A percentile compares a stretch with the other conserved stretches of the same genome.
These are phyloP conservation scores for Cichladusa arquata DNA, from an alignment of 2,113 vertebrate species.

Conservation along the genomic window DNA sequence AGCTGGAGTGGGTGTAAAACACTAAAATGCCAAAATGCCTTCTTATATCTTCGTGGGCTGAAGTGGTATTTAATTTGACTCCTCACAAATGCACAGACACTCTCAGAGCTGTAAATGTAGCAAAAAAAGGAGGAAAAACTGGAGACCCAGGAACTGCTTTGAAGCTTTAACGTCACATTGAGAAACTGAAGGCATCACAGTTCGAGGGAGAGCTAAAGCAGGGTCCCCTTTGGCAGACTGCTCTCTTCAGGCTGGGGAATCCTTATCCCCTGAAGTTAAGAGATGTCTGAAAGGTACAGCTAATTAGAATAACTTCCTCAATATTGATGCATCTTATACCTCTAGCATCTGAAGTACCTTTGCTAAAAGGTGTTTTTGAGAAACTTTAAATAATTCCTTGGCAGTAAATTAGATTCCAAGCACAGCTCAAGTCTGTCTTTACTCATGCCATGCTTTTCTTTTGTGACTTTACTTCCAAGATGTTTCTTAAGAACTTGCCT, in stretches of 20 bases:
- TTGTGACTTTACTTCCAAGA: background rate
- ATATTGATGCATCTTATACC: background rate
- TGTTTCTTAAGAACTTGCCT: background rate
- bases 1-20: background rate
- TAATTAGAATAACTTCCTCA: background rate
- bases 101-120: background rate
- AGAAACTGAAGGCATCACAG: background rate
- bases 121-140: background rate
- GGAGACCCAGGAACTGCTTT: background rate
- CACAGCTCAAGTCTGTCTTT: background rate
- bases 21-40: background rate
- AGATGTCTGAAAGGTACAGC: background rate
- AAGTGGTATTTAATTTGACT: background rate
- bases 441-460: background rate
- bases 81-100: background rate
- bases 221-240: background rate
- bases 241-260: background rate
- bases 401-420: background rate
- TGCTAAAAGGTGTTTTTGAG: background rate
- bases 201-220: rapidly evolving
- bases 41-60: rapidly evolving
- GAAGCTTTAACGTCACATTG: background rate
- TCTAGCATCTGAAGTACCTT: background rate
- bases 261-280: background rate
- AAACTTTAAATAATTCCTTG: background rate